Evolutionary conservation across 2,888 invertebrate species (phyloP), one percentile per base, ranked within the genome.

Genomic region (Heliothis peltigera): DNA sequence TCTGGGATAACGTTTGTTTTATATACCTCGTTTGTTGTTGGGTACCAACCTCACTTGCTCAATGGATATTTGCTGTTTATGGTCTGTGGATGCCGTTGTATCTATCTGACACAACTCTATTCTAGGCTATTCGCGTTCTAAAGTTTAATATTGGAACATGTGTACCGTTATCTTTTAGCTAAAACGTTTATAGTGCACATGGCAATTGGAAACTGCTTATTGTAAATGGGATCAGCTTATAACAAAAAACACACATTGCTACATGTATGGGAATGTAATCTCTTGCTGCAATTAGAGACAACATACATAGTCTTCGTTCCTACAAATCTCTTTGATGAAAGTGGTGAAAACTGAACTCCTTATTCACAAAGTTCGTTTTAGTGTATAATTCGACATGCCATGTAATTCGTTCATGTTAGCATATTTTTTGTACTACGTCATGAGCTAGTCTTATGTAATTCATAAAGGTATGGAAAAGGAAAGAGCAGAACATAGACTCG

Each of bases 1-100:
- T 79, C 78, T 83, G 78, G 84, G 79, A 81, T 83, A 82, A 52
- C 46, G 67, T 73, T 76, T 48, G 58, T 76, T 72, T 76, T 79
- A 79, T 75, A 71, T 64, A 47, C 64, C 60, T 64, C 51, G 70
- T 67, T 72, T 70, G 55, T 64, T 61, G 35, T n/a, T 39, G n/a
- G 39, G 18, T 52, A 52, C 25, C 52, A 64, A 65, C 43, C 58
- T 68, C 46, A 48, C 35, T 54, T 48, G 54, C 48, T 73, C 49
- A 73, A 73, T 70, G 51, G 47, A 65, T 70, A 61, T 63, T 61
- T 43, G 22, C 39, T 61, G 62, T 71, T 75, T 67, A 67, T 70
- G 63, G 57, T 55, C 21, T 54, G 21, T 15, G 12, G 39, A 39
- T 52, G 47, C 71, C 54, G 72, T 70, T 63, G 71, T 55, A 58